These are phyloP conservation scores for pig (Sus scrofa) DNA, from an alignment of 2,113 vertebrate genomes.

Conservation along the genomic window T2T-Sscrofa CM000826.6:82487001-82487500, in stretches of 20 bases:
- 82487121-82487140: no score
- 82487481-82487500: background rate
- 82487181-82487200: background rate
- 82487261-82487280: background rate
- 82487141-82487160: background rate
- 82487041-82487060: no score
- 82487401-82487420: background rate
- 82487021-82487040: no score
- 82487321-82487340: background rate
- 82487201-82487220: background rate
- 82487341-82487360: background rate
- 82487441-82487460: slow-evolving; percentile 35
- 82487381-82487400: background rate
- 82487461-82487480: background rate
- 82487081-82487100: no score
- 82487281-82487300: background rate
- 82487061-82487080: no score
- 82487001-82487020: no score
- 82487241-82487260: background rate
- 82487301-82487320: background rate
- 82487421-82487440: slow-evolving; percentile 3
- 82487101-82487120: no score
- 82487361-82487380: background rate
- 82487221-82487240: background rate
- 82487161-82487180: background rate